A percentile compares a stretch with the other conserved stretches of the same genome.
These are phyloP conservation scores for Hoplodrina ambigua DNA, from an alignment of 2,888 invertebrate genomes.

Conservation along the genomic window DNA sequence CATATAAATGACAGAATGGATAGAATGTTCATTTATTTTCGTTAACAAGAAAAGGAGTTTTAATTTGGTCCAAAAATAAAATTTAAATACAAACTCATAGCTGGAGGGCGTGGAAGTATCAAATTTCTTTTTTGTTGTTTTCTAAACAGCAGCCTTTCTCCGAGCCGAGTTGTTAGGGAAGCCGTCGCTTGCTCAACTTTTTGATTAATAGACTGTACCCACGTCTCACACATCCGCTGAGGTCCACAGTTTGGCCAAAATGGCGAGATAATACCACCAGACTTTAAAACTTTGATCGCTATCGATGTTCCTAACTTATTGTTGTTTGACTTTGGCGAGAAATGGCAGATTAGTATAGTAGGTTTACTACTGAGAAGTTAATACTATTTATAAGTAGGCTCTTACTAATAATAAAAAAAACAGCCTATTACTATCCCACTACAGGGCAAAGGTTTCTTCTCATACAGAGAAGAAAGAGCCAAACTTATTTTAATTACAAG, in stretches of 20 bases:
- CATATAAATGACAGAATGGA: conserved; percentile 3
- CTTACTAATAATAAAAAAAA: no score
- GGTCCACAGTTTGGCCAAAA: conserved; percentile 73
- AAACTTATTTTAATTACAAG: no score
- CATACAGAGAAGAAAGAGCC: no score
- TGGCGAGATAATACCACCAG: conserved; percentile 71
- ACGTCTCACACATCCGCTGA: conserved; percentile 71
- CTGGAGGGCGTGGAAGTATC: conserved; percentile 42
- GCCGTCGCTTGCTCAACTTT: conserved; percentile 76
- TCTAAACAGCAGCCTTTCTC: conserved; percentile 72
- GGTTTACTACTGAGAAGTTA: no score
- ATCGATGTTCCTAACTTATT: conserved; percentile 49
- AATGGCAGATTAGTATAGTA: neutral
- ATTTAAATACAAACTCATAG: conserved; percentile 55
- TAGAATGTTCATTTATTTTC: conserved; percentile 9
- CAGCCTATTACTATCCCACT: no score
- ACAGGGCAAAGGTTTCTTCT: no score
- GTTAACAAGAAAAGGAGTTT: conserved; percentile 17
- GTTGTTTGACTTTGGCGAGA: conserved; percentile 38
- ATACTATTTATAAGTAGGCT: no score
- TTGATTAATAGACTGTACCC: conserved; percentile 73
- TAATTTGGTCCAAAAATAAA: conserved; percentile 33
- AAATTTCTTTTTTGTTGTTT: conserved; percentile 53
- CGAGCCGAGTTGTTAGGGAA: conserved; percentile 71
- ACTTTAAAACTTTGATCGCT: conserved; percentile 68